Conservation (phyloP, 2,888 invertebrate genomes). For the Cactoblastis cactorum region DNA sequence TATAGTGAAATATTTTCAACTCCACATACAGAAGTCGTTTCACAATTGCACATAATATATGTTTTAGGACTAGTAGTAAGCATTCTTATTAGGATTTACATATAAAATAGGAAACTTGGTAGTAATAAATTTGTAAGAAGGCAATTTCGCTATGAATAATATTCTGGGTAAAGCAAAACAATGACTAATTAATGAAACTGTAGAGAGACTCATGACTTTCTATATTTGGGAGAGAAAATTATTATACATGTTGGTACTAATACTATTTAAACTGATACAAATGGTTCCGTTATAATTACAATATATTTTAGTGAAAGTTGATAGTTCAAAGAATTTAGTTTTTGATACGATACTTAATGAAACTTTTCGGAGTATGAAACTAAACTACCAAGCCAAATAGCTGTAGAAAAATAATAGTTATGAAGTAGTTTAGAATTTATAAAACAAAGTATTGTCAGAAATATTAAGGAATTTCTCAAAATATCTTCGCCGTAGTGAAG, state of each 20-base stretch:
- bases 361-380: neutral
- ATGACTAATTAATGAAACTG: neutral
- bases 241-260: neutral
- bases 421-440: too few species aligned
- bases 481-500: too few species aligned
- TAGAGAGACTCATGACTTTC: neutral
- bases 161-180: slow-evolving; percentile 12
- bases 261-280: slow-evolving; percentile 5
- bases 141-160: slow-evolving; percentile 29
- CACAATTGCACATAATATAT: slow-evolving; percentile 22
- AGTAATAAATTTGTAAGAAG: slow-evolving; percentile 28
- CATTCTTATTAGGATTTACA: slow-evolving; percentile 27
- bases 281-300: neutral
- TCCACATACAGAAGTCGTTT: neutral
- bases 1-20: neutral
- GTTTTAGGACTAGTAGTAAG: slow-evolving; percentile 29
- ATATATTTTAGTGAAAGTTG: neutral
- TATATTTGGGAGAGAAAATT: slow-evolving; percentile 4
- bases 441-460: too few species aligned
- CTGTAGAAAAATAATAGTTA: too few species aligned
- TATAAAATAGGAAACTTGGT: slow-evolving; percentile 34
- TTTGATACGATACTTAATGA: too few species aligned
- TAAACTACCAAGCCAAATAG: too few species aligned
- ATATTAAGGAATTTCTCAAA: too few species aligned
- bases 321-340: neutral